phyloP scores from a whole-genome alignment of 2,113 vertebrate species.

The Pachypanchax playfairii region DNA sequence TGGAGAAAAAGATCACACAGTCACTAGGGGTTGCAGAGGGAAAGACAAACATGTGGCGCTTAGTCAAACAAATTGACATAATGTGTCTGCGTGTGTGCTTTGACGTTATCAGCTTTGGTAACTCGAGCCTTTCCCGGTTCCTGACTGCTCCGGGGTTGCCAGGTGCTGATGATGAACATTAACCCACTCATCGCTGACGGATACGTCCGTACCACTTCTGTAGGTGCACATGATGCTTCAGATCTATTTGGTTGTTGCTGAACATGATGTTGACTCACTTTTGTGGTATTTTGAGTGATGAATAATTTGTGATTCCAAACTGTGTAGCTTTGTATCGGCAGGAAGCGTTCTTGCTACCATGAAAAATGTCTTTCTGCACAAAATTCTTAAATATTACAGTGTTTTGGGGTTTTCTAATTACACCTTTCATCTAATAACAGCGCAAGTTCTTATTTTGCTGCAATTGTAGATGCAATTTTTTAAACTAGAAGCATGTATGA shows the following conservation, averaged over 20 bases:
- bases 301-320: background rate
- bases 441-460: background rate
- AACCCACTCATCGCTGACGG: constrained; percentile 46
- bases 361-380: too few relatives aligned
- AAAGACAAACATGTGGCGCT: constrained; percentile 24
- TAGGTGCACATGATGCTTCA: background rate
- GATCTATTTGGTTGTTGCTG: background rate
- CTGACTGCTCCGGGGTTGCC: constrained; percentile 62
- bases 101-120: constrained; percentile 48
- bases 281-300: background rate
- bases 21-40: constrained; percentile 15
- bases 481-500: background rate
- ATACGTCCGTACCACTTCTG: constrained; percentile 6
- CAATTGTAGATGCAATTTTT: background rate
- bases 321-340: background rate
- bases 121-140: constrained; percentile 69
- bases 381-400: background rate
- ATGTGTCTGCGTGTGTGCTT: constrained; percentile 17
- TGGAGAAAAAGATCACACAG: constrained; percentile 33
- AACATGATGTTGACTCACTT: background rate
- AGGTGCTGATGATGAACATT: constrained; percentile 67
- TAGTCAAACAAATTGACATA: constrained; percentile 61
- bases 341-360: too few relatives aligned
- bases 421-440: background rate
- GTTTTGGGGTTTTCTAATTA: background rate